phyloP scores from a whole-genome alignment of 1,140 invertebrate species.

The Prorops nasuta region DNA sequence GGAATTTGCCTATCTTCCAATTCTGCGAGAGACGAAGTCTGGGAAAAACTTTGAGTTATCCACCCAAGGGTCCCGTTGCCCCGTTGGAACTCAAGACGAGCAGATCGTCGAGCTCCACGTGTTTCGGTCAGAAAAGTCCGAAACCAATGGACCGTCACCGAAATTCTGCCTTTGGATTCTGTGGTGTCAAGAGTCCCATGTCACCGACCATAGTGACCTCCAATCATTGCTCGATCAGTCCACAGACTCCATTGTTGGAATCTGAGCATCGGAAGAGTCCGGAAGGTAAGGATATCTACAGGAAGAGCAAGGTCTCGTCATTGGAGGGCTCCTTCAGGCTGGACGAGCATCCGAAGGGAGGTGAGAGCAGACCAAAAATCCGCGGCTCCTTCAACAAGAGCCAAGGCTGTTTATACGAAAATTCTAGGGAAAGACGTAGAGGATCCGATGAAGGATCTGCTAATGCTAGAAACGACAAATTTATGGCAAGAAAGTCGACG shows the following conservation, averaged over 20 bases:
- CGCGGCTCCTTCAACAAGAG: conserved; percentile 38
- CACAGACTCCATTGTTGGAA: conserved; percentile 19
- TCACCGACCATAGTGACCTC: conserved; percentile 32
- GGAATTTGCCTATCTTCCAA: conserved; percentile 32
- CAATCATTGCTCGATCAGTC: conserved; percentile 11
- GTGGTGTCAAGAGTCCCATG: conserved; percentile 27
- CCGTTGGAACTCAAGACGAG: conserved; percentile 17
- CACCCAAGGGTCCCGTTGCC: conserved; percentile 29
- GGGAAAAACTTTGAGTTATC: conserved; percentile 43
- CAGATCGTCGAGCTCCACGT: conserved; percentile 20
- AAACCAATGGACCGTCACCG: conserved; percentile 29
- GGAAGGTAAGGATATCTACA: background rate
- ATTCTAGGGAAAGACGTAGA: background rate
- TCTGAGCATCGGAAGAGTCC: background rate
- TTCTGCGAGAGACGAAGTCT: conserved; percentile 38
- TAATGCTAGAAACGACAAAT: conserved; percentile 21
- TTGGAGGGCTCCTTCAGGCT: conserved; percentile 8
- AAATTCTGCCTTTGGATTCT: conserved; percentile 34
- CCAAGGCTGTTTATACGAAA: conserved; percentile 40
- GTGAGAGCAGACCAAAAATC: conserved; percentile 20
- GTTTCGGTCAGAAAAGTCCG: conserved; percentile 27
- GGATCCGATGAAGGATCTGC: background rate
- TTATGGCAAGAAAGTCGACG: conserved; percentile 63
- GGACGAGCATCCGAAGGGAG: conserved; percentile 5
- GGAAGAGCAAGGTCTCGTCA: background rate